Conservation (phyloP, 2,113 vertebrate species). For the Rattus rattus region DNA sequence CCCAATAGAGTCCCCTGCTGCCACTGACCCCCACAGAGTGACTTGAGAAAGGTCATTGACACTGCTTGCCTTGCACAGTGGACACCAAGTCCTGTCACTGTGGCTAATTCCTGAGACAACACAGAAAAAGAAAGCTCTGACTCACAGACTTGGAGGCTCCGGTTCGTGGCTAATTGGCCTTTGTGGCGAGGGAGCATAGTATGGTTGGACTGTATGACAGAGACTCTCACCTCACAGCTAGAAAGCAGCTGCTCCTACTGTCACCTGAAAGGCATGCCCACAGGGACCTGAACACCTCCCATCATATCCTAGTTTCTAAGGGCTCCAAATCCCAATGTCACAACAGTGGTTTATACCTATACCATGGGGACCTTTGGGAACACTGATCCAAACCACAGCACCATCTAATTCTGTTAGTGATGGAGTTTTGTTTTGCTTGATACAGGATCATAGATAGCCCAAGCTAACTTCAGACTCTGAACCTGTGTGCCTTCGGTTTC, state of each 20-base stretch:
- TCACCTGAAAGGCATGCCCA: not conserved
- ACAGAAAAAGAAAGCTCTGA: not conserved
- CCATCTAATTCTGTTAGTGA: not conserved
- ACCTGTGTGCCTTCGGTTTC: not conserved
- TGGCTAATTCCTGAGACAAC: not conserved
- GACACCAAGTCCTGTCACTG: not conserved
- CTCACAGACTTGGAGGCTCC: not conserved
- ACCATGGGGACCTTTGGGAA: not conserved
- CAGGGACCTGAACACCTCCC: not conserved
- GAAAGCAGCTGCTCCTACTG: not conserved
- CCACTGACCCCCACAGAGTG: not conserved
- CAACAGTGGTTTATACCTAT: not conserved
- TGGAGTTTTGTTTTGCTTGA: not conserved
- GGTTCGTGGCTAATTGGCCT: not conserved
- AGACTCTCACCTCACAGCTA: too few species aligned
- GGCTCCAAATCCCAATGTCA: not conserved
- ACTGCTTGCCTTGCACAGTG: rapidly evolving
- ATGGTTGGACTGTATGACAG: not conserved
- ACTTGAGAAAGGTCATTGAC: not conserved
- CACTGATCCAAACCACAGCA: not conserved
- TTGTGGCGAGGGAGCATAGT: not conserved
- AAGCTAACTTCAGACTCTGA: not conserved
- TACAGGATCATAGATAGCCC: not conserved
- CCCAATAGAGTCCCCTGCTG: not conserved
- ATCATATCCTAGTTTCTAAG: too few species aligned